Base-by-base conservation (phyloP, 2,888 invertebrate species). In the Unio pictorum region DNA sequence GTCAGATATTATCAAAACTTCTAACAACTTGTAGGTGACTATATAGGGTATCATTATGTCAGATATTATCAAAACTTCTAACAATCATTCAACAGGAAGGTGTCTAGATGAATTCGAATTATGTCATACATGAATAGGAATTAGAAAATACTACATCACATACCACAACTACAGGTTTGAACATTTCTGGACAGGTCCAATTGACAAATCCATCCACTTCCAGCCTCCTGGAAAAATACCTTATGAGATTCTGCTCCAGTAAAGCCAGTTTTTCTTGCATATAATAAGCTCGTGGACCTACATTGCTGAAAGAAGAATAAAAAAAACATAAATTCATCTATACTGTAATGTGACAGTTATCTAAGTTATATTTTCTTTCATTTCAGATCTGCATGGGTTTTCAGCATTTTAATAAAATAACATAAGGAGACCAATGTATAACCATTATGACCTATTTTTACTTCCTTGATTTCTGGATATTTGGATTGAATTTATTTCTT, bases 161-260 rank as follows among this genome's bases (percentile, higher is more conserved):
- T 56, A 71, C 71, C 60, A 64, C 63, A 26, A 65, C 34, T 18
- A 67, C 26, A 26, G 55, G 23, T 62, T 64, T 67, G 55, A 67
- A 68, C 30, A 71, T 64, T 58, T 71, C 71, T 20, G 71, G 71
- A 65, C 55, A 65, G 18, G 58, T 26, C 59, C 67, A 61, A 30
- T 56, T 62, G 62, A 64, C 63, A 55, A 65, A 71, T 18, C 66
- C 62, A 6, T 68, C 45, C 8, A 59, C 30, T 26, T 56, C 11
- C 17, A 68, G 45, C 23, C 28, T 62, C 6, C 56, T 34, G 55
- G 57, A 55, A 59, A 71, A 65, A 26, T 64, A 64, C 26, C 30
- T 58, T 6, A 62, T 63, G 30, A 72, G 60, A 17, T 61, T 55
- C 58, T 72, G 72, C 23, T 72, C 68, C 23, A 66, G 23, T 18